A percentile compares a stretch with the other conserved stretches of the same genome.
Conservation (phyloP, 2,113 vertebrate genomes). For the Castor canadensis region DNA sequence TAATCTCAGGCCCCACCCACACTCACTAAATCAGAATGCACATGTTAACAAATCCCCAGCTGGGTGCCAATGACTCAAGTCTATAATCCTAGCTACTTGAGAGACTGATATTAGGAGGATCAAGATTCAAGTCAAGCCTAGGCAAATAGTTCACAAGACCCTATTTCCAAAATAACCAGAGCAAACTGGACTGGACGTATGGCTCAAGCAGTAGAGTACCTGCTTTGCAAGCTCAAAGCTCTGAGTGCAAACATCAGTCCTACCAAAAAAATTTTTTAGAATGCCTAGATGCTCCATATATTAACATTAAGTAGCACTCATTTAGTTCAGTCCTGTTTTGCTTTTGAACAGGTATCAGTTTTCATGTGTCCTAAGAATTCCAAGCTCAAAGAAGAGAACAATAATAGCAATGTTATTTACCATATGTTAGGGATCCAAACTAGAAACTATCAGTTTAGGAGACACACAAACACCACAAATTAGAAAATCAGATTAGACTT, state of each 20-base stretch:
- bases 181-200: too few relatives aligned
- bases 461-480: neutral
- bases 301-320: neutral
- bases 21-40: neutral
- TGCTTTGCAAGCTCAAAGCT: too few relatives aligned
- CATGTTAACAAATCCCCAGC: neutral
- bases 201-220: too few relatives aligned
- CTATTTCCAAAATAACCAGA: too few relatives aligned
- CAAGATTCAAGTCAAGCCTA: too few relatives aligned
- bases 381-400: slow-evolving; percentile 7
- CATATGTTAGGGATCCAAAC: neutral
- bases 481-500: neutral
- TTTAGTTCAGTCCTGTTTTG: neutral
- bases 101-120: too few relatives aligned
- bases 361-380: neutral
- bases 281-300: too few relatives aligned
- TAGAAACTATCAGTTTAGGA: neutral
- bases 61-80: too few relatives aligned
- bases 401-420: neutral
- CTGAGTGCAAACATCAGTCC: too few relatives aligned
- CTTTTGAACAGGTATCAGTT: neutral
- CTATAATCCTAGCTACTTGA: too few relatives aligned
- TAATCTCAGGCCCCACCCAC: neutral
- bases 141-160: too few relatives aligned
- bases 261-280: too few relatives aligned